Base-by-base conservation (phyloP, 2,113 vertebrate species). In the Pelecanus crispus region DNA sequence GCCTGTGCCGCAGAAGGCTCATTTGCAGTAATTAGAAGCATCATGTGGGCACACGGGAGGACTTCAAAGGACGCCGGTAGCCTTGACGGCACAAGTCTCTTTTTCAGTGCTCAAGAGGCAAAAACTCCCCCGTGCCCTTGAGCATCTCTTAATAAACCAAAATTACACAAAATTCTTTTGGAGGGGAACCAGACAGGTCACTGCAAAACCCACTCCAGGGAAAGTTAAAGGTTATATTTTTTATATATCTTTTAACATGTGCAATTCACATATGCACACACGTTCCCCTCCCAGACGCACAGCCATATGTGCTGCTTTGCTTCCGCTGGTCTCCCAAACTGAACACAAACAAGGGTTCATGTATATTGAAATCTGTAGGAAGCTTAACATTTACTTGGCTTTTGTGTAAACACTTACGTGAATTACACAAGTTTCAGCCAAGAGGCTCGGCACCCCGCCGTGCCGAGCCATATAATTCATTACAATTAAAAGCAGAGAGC, bases 321-420 rank as follows among this genome's bases (percentile, higher is more conserved):
- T 82, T 92, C 72, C 4, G 2, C 58, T 5, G 2, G 36, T 17
- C 78, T 59, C 81, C 62, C 89, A 79, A 89, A 77, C 38, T 5
- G 74, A 91, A 91, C 53, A 82, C 90, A 93, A 92, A 94, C 88
- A 81, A 49, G 67, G 78, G 58, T 55, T 72, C 94, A 20, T 10
- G 56, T 44, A 75, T 15, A 77, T 1, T 80, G 88, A 78, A 94
- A 89, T 85, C 95, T 66, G 91, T 87, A 91, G 92, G 91, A 96
- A 96, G 94, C 91, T 96, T 94, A 96, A 91, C 94, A 92, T 94
- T 92, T 91, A 74, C 92, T 94, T 86, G 97, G 94, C 94, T 97
- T 97, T 96, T 91, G 88, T 96, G 92, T 95, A 97, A 97, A 97
- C 95, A 97, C 91, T 93, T 65, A 87, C 2, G 42, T 90, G 93